Percentiles rank a stretch among this genome's conserved stretches.
Evolutionary conservation across 2,113 vertebrate genomes (phyloP).

Genomic region (Castor canadensis): DNA sequence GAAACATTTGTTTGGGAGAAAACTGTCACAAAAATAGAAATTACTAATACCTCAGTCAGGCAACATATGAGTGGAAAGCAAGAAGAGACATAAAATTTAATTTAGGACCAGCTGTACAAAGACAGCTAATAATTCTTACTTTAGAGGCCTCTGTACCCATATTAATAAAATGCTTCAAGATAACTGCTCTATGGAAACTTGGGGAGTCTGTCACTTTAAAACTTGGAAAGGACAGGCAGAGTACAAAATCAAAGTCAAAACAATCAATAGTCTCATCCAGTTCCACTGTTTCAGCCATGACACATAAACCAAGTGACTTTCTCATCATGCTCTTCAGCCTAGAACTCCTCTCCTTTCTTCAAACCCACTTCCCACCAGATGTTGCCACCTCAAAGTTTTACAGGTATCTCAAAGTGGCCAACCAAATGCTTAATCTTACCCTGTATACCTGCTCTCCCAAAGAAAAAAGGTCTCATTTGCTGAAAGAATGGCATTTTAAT

Average conservation of each 20-base stretch:
- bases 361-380: neutral
- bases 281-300: neutral
- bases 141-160: neutral
- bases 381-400: neutral
- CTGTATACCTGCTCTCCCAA: neutral
- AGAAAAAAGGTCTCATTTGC: neutral
- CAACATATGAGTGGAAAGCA: neutral
- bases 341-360: neutral
- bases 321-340: neutral
- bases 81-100: constrained; percentile 12
- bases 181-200: neutral
- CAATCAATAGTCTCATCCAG: neutral
- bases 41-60: neutral
- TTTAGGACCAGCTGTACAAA: neutral
- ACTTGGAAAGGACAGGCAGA: neutral
- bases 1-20: constrained; percentile 40
- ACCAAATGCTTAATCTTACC: neutral
- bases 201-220: constrained; percentile 16
- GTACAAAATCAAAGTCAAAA: neutral
- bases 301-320: neutral
- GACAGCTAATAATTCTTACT: neutral
- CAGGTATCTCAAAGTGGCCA: neutral
- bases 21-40: constrained; percentile 32
- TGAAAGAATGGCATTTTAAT: neutral
- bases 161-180: neutral